Conservation (phyloP, 2,113 vertebrate genomes). For the Otus sunia region DNA sequence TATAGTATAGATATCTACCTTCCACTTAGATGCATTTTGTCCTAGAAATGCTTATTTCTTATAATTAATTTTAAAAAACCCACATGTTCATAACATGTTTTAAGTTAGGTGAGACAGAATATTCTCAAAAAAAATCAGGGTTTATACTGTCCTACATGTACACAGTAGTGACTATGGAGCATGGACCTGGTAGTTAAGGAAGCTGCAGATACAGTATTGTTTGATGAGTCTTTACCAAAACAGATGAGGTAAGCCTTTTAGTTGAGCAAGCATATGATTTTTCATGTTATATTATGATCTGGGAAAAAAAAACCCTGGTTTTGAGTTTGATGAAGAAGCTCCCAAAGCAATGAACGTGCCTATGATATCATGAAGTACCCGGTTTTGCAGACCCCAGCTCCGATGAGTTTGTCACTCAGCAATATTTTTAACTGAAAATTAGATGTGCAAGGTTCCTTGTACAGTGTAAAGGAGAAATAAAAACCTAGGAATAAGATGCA, state of each 20-base stretch:
- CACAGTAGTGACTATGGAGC: not conserved
- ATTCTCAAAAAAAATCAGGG: not conserved
- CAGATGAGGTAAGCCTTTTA: not conserved
- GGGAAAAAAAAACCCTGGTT: not conserved
- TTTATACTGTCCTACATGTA: not conserved
- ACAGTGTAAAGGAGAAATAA: not conserved
- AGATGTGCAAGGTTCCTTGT: not conserved
- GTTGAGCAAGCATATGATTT: not conserved
- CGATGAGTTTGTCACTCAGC: rapidly evolving
- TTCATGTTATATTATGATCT: not conserved
- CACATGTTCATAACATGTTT: not conserved
- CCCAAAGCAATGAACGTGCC: not conserved
- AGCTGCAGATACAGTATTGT: not conserved
- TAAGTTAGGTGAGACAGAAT: not conserved
- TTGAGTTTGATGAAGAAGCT: not conserved
- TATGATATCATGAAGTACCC: not conserved
- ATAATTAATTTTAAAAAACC: not conserved
- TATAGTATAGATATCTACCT: not conserved
- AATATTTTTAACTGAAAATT: not conserved
- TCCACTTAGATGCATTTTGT: not conserved
- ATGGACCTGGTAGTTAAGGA: not conserved
- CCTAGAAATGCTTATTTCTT: not conserved
- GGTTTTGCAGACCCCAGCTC: not conserved
- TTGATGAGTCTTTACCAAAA: not conserved
- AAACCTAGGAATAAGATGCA: not conserved